A percentile compares a stretch with the other conserved stretches of the same genome.
Conservation (phyloP, 2,797 vertebrate species). For the Mastacembelus armatus region DNA sequence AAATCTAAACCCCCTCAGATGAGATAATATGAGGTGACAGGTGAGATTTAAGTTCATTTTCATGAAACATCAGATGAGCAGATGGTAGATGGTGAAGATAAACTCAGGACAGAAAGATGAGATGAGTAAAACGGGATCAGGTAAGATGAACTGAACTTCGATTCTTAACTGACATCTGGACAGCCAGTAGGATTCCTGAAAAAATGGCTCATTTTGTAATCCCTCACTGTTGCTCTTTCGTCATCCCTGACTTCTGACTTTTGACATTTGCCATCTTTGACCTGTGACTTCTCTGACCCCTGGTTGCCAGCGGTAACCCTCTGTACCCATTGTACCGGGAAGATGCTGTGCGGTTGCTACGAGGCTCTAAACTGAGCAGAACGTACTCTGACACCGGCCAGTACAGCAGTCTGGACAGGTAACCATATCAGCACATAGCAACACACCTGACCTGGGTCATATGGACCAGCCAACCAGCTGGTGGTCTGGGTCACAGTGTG, state of each 20-base stretch:
- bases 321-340: constrained; percentile 87
- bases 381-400: constrained; percentile 84
- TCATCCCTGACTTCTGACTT: constrained; percentile 2
- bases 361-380: constrained; percentile 83
- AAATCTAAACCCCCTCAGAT: too few relatives aligned
- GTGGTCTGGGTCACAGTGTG: background rate
- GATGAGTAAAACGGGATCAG: too few relatives aligned
- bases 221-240: too few relatives aligned
- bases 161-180: too few relatives aligned
- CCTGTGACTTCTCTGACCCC: constrained; percentile 36
- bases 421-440: constrained; percentile 48
- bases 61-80: too few relatives aligned
- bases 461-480: constrained; percentile 18
- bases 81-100: too few relatives aligned
- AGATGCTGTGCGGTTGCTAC: constrained; percentile 88
- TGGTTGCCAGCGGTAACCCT: constrained; percentile 74
- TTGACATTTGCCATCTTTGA: background rate
- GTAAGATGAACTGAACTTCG: too few relatives aligned
- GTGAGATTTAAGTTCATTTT: too few relatives aligned
- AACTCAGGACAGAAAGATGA: too few relatives aligned
- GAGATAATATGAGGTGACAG: too few relatives aligned
- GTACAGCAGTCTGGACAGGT: constrained; percentile 87
- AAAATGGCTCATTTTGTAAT: too few relatives aligned
- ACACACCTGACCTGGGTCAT: constrained; percentile 26
- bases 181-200: too few relatives aligned